Conservation (phyloP, 1,140 invertebrate species). For the Frieseomelitta varia region DNA sequence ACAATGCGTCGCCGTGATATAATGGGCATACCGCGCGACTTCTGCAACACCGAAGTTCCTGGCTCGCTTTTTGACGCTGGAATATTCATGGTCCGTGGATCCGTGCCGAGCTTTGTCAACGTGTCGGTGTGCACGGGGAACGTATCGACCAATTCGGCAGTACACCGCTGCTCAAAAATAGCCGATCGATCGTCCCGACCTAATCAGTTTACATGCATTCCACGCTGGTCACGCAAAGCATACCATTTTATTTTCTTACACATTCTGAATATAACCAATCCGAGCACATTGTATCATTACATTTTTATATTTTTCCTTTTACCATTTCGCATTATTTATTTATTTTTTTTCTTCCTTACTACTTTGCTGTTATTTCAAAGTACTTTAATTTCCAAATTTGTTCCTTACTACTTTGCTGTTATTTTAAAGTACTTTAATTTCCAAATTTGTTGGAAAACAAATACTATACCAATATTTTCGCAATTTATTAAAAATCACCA, state of each 20-base stretch:
- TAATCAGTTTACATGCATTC: neutral
- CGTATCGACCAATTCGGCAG: neutral
- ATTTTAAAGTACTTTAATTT: neutral
- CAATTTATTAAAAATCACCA: no score
- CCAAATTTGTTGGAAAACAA: no score
- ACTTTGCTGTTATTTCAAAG: no score
- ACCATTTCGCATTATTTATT: no score
- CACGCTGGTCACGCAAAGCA: no score
- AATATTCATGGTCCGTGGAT: constrained; percentile 31
- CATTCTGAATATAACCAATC: no score
- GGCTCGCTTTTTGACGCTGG: constrained; percentile 17
- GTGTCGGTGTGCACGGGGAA: neutral
- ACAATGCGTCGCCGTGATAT: constrained; percentile 45
- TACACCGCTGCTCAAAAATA: neutral
- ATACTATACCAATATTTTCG: no score
- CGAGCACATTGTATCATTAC: neutral
- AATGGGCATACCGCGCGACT: constrained; percentile 41
- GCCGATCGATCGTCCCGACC: neutral
- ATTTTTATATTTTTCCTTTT: neutral
- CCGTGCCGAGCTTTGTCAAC: neutral
- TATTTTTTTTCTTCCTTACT: no score
- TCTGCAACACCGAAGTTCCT: constrained; percentile 39
- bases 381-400: no score
- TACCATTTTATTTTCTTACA: no score
- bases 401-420: no score